These are phyloP conservation scores for Ganaspis sp. DNA, from an alignment of 1,140 invertebrate species.

Conservation along the genomic window DNA sequence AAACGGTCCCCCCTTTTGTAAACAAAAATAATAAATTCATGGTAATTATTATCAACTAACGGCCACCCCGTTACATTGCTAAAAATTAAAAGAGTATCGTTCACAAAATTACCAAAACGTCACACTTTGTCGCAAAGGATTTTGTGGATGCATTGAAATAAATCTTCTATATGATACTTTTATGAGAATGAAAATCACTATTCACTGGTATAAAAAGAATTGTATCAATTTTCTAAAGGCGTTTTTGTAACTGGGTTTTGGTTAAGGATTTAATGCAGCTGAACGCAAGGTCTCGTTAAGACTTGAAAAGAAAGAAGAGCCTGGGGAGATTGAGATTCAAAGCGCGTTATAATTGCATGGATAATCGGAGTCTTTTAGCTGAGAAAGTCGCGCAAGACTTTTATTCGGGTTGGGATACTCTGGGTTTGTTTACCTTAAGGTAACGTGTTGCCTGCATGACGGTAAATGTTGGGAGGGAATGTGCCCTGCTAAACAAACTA, in stretches of 20 bases:
- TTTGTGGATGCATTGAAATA: no score
- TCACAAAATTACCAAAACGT: no score
- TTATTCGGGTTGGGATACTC: background rate
- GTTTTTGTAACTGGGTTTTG: background rate
- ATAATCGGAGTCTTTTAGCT: background rate
- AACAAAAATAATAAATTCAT: no score
- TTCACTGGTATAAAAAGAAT: no score
- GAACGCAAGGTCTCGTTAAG: background rate
- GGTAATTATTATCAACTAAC: no score
- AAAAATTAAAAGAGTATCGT: no score
- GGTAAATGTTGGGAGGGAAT: conserved; percentile 62
- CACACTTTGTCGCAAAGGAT: no score
- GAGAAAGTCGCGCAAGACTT: background rate
- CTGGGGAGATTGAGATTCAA: background rate
- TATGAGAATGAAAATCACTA: no score
- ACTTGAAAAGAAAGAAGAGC: background rate
- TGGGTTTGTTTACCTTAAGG: conserved; percentile 59
- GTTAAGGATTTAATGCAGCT: background rate
- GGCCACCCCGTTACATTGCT: no score
- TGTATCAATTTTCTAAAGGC: no score
- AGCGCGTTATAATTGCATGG: conserved; percentile 2
- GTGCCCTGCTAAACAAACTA: conserved; percentile 64
- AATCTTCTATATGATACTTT: no score
- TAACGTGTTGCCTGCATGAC: conserved; percentile 56
- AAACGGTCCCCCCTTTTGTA: no score